Evolutionary conservation across 2,797 vertebrate genomes (phyloP).

Genomic region (Lepus oiostolus): DNA sequence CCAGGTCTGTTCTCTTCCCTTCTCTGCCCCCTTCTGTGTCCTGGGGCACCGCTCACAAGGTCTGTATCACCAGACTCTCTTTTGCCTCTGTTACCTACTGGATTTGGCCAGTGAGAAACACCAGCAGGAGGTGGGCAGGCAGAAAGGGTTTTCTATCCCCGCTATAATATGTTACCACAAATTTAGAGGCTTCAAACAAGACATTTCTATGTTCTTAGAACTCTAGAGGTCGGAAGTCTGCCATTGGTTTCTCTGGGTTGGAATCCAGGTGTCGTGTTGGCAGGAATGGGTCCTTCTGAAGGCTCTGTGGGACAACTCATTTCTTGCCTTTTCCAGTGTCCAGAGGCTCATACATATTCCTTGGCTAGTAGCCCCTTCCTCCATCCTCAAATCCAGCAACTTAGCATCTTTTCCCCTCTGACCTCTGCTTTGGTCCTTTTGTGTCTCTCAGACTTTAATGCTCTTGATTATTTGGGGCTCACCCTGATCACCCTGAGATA

Average conservation of each 20-base stretch:
- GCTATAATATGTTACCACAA: background rate
- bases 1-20: background rate
- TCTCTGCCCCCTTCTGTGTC: background rate
- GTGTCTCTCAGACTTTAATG: background rate
- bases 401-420: background rate
- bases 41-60: background rate
- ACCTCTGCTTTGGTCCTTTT: background rate
- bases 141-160: background rate
- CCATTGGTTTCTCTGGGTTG: background rate
- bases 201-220: background rate
- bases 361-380: background rate
- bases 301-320: background rate
- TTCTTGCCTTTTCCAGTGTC: background rate
- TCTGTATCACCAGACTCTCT: background rate
- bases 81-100: background rate
- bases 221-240: constrained; percentile 25
- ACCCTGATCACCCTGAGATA: background rate
- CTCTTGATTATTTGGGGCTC: background rate
- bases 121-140: background rate
- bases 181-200: background rate
- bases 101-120: background rate
- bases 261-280: background rate
- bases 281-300: background rate
- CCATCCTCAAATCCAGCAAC: background rate
- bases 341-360: background rate